Conservation (phyloP, 2,888 invertebrate genomes). For the Perdita meconis region DNA sequence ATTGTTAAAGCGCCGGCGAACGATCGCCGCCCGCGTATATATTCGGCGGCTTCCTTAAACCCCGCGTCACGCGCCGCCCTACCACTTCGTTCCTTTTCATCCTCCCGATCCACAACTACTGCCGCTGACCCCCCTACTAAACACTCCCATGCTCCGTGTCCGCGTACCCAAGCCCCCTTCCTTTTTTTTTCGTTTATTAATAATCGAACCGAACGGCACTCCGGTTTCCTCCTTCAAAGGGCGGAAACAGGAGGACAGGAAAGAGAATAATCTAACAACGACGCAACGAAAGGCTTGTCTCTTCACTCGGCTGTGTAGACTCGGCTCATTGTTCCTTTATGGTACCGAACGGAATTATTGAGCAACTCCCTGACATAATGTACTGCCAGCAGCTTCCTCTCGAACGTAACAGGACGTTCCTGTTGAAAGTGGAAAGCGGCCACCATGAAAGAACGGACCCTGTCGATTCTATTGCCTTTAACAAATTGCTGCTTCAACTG, state of each 20-base stretch:
- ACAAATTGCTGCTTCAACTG: slow-evolving; percentile 28
- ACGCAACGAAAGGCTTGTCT: slow-evolving; percentile 34
- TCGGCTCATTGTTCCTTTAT: slow-evolving; percentile 31
- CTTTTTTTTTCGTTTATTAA: slow-evolving; percentile 65
- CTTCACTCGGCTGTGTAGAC: too few relatives aligned
- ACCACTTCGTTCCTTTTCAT: slow-evolving; percentile 60
- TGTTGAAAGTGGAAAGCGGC: slow-evolving; percentile 10
- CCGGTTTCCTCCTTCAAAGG: too few relatives aligned
- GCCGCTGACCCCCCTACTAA: slow-evolving; percentile 30
- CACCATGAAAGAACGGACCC: not conserved
- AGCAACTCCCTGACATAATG: slow-evolving; percentile 33
- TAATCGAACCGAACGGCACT: slow-evolving; percentile 58
- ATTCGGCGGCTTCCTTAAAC: slow-evolving; percentile 61
- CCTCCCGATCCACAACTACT: slow-evolving; percentile 48
- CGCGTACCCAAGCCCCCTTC: slow-evolving; percentile 22
- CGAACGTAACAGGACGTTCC: slow-evolving; percentile 22
- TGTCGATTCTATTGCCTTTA: slow-evolving; percentile 15
- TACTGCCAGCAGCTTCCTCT: slow-evolving; percentile 22
- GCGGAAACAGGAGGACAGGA: not conserved
- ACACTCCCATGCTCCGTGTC: not conserved
- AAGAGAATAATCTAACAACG: slow-evolving; percentile 1
- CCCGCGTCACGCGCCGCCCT: slow-evolving; percentile 60
- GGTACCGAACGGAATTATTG: slow-evolving; percentile 40
- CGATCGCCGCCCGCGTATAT: slow-evolving; percentile 72
- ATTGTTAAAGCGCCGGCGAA: slow-evolving; percentile 79